phyloP scores from a whole-genome alignment of 2,113 vertebrate genomes.

The Pterophyllum scalare region DNA sequence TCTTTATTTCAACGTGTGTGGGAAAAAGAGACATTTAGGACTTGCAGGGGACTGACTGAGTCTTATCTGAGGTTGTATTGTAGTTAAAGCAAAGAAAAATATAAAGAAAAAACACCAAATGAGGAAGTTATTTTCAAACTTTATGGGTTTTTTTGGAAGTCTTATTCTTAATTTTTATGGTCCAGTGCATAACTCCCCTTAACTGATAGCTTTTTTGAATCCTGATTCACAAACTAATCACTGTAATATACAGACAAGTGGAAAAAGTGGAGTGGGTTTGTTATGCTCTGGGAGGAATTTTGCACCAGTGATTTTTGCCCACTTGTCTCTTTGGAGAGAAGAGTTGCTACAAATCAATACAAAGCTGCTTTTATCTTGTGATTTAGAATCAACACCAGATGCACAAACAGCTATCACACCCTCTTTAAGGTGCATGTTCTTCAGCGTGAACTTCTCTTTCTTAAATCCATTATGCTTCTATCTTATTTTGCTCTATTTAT shows the following conservation, averaged over 20 bases:
- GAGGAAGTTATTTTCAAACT: background rate
- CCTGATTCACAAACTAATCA: background rate
- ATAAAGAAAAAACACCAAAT: background rate
- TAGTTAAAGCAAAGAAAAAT: background rate
- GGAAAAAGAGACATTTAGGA: constrained; percentile 25
- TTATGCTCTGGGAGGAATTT: background rate
- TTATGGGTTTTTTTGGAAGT: background rate
- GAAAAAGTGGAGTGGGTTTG: background rate
- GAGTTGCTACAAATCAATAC: constrained; percentile 5
- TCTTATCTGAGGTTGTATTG: constrained; percentile 8
- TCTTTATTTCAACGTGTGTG: background rate
- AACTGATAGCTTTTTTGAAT: background rate
- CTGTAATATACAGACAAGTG: background rate
- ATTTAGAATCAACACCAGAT: background rate
- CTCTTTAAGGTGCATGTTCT: background rate
- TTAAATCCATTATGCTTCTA: too few species aligned
- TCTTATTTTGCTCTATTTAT: too few species aligned
- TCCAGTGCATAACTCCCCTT: background rate
- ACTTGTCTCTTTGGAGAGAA: background rate
- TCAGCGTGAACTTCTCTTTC: background rate
- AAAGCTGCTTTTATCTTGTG: background rate
- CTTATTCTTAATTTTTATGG: background rate
- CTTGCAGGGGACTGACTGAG: background rate
- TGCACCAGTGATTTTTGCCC: background rate
- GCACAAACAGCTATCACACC: background rate